These are phyloP conservation scores for Hippocampus zosterae DNA, from an alignment of 2,113 vertebrate genomes.

Conservation along the genomic window DNA sequence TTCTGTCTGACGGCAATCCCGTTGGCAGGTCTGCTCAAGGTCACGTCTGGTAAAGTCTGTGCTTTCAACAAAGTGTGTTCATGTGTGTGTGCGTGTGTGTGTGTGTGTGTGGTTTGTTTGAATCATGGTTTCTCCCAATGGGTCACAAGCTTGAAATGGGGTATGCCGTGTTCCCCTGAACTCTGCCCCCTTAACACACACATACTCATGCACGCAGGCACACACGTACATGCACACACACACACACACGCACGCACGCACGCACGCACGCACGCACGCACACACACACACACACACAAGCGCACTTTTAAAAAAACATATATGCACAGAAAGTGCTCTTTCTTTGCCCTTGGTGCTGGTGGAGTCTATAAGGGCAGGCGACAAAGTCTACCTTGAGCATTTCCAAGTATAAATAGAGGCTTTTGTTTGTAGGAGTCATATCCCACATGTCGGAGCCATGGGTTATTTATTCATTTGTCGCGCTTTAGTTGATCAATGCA, in stretches of 20 bases:
- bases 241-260: conserved; percentile 33
- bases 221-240: conserved; percentile 1
- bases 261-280: conserved; percentile 8
- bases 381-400: conserved; percentile 35
- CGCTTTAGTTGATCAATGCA: conserved; percentile 35
- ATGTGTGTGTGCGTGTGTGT: conserved; percentile 21
- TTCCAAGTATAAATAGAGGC: conserved; percentile 47
- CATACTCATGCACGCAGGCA: not conserved
- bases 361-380: conserved; percentile 21
- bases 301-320: conserved; percentile 6
- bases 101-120: conserved; percentile 20
- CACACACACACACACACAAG: not conserved
- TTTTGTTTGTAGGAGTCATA: conserved; percentile 38
- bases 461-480: conserved; percentile 32
- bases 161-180: conserved; percentile 59
- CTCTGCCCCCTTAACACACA: conserved; percentile 56
- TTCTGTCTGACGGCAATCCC: conserved; percentile 56
- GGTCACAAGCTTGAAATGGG: conserved; percentile 39
- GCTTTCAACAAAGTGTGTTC: conserved; percentile 27
- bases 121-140: conserved; percentile 48
- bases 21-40: conserved; percentile 62
- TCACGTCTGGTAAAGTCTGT: conserved; percentile 61
- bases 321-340: conserved; percentile 46
- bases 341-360: conserved; percentile 22
- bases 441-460: conserved; percentile 1